These are phyloP conservation scores for Chlorospingus flavigularis DNA, from an alignment of 2,797 vertebrate species.

Conservation along the genomic window DNA sequence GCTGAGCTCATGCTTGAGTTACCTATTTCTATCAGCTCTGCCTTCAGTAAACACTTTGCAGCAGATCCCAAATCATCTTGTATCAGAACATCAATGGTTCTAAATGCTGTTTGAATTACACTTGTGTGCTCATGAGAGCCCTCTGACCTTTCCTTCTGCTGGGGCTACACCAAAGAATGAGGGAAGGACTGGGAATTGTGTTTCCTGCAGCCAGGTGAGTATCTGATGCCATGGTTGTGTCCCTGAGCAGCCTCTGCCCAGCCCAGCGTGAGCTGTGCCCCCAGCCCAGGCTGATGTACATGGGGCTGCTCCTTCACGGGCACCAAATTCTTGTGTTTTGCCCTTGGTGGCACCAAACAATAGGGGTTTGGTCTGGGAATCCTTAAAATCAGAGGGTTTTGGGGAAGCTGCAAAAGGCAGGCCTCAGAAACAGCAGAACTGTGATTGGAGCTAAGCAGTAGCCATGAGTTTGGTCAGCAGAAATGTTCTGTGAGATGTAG, in stretches of 20 bases:
- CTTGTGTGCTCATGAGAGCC: no score
- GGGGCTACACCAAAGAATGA: accelerated
- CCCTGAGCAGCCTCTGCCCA: neutral
- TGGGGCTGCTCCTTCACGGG: neutral
- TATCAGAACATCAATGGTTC: neutral
- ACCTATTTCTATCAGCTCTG: neutral
- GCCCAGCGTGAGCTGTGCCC: accelerated
- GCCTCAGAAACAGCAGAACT: neutral
- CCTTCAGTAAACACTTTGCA: neutral
- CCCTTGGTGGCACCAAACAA: neutral
- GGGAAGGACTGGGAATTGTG: neutral
- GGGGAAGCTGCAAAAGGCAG: neutral
- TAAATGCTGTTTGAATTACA: neutral
- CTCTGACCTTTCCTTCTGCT: neutral
- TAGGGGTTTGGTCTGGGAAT: neutral
- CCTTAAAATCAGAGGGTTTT: neutral
- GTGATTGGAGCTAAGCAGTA: neutral
- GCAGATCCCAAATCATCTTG: neutral
- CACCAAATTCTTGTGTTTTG: neutral
- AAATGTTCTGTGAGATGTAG: neutral
- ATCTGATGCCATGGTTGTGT: neutral
- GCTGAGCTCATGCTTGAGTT: neutral
- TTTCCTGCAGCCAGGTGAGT: neutral
- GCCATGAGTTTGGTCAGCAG: neutral
- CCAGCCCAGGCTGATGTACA: accelerated